Conservation (phyloP, 2,888 invertebrate genomes). For the Tetramorium bicarinatum region DNA sequence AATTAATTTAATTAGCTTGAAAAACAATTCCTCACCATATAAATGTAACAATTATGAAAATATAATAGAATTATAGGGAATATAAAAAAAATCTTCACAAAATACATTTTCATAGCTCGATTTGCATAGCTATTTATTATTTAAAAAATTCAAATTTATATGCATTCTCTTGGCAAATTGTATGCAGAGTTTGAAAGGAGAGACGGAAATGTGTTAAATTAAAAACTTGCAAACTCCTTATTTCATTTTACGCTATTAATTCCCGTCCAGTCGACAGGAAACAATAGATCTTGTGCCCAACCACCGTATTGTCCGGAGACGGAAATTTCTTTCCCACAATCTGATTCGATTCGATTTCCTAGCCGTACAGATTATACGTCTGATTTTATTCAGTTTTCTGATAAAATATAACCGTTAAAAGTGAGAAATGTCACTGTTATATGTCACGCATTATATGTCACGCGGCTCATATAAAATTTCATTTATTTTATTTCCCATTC, state of each 20-base stretch:
- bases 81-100: background rate
- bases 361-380: background rate
- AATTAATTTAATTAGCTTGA: background rate
- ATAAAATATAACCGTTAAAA: slow-evolving; percentile 8
- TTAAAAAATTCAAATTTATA: background rate
- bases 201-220: background rate
- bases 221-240: slow-evolving; percentile 25
- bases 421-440: background rate
- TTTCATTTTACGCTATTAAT: slow-evolving; percentile 29
- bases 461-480: background rate
- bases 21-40: background rate
- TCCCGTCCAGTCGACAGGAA: slow-evolving; percentile 30
- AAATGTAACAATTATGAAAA: background rate
- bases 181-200: background rate
- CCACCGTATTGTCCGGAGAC: slow-evolving; percentile 12
- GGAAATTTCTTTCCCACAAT: slow-evolving; percentile 35
- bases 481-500: background rate
- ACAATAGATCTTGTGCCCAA: slow-evolving; percentile 38
- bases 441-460: background rate
- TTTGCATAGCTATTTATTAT: background rate
- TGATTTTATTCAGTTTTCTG: background rate
- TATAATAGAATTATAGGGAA: too few species aligned
- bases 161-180: background rate
- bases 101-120: background rate
- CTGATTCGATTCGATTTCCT: slow-evolving; percentile 21